These are phyloP conservation scores for Columba janthina DNA, from an alignment of 2,113 vertebrate species.

Conservation along the genomic window DNA sequence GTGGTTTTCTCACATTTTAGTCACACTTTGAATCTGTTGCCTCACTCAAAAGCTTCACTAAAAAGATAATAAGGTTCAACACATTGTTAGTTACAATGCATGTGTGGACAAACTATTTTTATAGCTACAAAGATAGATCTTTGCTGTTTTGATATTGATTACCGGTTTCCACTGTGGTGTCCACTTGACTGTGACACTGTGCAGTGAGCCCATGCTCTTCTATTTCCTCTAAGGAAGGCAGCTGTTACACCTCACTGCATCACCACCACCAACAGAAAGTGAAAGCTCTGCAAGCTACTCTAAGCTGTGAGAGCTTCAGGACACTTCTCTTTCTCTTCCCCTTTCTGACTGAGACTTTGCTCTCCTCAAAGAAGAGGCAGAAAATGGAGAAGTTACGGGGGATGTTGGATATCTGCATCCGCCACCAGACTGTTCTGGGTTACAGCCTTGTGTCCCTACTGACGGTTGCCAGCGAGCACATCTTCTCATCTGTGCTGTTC, in stretches of 20 bases:
- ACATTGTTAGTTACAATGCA: neutral
- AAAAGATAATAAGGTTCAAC: neutral
- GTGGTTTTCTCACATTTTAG: neutral
- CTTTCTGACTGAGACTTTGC: neutral
- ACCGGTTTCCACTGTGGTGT: neutral
- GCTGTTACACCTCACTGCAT: rapidly evolving
- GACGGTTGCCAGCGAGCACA: constrained; percentile 70
- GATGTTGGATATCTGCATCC: constrained; percentile 39
- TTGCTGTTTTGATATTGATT: neutral
- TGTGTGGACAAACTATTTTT: neutral
- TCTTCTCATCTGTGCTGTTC: constrained; percentile 78
- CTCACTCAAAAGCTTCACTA: neutral
- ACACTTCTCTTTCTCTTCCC: neutral
- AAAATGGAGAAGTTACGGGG: constrained; percentile 72
- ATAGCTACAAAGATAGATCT: rapidly evolving
- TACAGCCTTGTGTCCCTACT: constrained; percentile 75
- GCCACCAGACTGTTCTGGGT: constrained; percentile 53
- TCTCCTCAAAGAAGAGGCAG: neutral
- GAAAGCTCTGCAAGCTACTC: neutral
- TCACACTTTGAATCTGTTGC: neutral
- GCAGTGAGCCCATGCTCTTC: neutral
- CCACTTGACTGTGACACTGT: neutral
- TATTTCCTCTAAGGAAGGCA: rapidly evolving
- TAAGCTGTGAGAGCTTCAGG: rapidly evolving
- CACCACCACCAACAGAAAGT: neutral